Conservation (phyloP, 2,797 vertebrate species). For the Scolopax rusticola region DNA sequence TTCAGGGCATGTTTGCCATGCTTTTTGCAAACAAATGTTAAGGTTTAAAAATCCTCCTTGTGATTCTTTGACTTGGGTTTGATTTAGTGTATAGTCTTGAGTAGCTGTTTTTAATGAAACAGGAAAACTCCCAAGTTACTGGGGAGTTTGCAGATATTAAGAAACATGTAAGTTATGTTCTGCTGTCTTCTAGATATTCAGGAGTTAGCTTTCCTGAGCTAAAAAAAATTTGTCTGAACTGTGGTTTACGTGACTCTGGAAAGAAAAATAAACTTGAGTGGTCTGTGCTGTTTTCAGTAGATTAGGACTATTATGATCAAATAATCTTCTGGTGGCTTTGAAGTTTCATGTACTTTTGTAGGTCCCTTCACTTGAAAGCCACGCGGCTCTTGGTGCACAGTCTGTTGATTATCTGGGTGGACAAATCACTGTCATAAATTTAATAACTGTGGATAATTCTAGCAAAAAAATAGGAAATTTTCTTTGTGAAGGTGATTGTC, state of each 20-base stretch:
- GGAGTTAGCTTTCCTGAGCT: neutral
- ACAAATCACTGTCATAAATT: neutral
- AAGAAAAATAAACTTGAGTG: neutral
- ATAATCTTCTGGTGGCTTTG: neutral
- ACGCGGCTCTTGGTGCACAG: accelerated
- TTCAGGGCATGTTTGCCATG: neutral
- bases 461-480: neutral
- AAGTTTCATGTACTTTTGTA: accelerated
- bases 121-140: neutral
- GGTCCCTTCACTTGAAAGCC: neutral
- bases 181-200: neutral
- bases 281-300: neutral
- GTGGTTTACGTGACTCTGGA: neutral
- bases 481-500: neutral
- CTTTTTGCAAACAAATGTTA: neutral
- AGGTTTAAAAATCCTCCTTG: neutral
- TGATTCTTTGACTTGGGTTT: neutral
- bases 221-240: neutral
- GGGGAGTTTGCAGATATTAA: neutral
- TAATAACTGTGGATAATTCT: neutral
- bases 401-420: neutral
- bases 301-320: neutral
- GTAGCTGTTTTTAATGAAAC: neutral
- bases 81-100: neutral
- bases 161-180: accelerated